Percentiles rank a stretch among this genome's conserved stretches.
Conservation (phyloP, 2,113 vertebrate genomes). For the Sander vitreus region DNA sequence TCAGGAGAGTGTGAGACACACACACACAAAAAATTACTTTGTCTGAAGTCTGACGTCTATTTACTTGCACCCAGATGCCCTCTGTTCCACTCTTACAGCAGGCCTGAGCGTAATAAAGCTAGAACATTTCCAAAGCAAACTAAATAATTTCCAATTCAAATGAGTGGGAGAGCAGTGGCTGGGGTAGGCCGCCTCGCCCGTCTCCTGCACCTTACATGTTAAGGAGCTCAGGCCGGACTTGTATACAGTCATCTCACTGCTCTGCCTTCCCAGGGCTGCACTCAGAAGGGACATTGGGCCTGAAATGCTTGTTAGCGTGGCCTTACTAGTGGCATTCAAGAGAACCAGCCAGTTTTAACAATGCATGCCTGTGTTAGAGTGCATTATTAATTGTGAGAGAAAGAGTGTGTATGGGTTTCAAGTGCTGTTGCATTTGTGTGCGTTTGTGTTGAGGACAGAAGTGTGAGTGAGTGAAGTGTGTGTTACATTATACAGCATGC, state of each 20-base stretch:
- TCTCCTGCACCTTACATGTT: conserved; percentile 49
- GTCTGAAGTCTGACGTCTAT: conserved; percentile 14
- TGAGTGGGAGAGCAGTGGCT: conserved; percentile 36
- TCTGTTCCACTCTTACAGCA: conserved; percentile 24
- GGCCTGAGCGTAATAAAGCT: conserved; percentile 21
- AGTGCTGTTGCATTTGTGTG: conserved; percentile 11
- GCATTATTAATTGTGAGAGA: conserved; percentile 58
- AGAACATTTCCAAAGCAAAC: conserved; percentile 71
- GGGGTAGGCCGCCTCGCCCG: conserved; percentile 10
- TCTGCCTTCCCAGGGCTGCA: conserved; percentile 32
- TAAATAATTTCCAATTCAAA: conserved; percentile 79
- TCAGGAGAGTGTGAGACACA: conserved; percentile 55
- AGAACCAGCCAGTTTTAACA: conserved; percentile 60
- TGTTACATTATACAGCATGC: conserved; percentile 62
- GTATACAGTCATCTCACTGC: conserved; percentile 70
- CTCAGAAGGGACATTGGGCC: conserved; percentile 49
- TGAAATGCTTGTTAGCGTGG: conserved; percentile 67
- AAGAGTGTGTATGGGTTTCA: background rate
- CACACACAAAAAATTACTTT: background rate
- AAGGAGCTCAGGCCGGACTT: conserved; percentile 53
- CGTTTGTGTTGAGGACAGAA: background rate
- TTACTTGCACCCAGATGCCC: conserved; percentile 29
- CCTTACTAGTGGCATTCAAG: conserved; percentile 65
- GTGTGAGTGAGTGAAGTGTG: conserved; percentile 52
- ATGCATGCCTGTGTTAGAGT: conserved; percentile 52